Base-by-base conservation (phyloP, 1,140 invertebrate genomes). In the Listronotus oregonensis region DNA sequence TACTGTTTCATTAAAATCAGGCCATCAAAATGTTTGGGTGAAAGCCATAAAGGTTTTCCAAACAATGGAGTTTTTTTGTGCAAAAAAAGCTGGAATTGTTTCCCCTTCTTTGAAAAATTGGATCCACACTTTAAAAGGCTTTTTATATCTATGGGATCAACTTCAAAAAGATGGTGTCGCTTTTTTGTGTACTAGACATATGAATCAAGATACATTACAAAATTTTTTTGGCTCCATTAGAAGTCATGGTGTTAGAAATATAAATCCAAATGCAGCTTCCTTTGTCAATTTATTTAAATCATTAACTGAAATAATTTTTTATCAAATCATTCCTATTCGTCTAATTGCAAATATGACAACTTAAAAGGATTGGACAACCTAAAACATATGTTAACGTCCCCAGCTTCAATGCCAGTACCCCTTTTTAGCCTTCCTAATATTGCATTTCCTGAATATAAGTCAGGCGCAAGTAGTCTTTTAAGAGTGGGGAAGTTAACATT, bases 191-290 rank as follows among this genome's bases (percentile, higher is more conserved):
- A n/a, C 49, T 1, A 49, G 54, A 59, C 57, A 58, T 46, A 21
- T 68, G 4, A 68, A 68, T 46, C 61, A 68, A 43, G 66, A 68
- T 51, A 54, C 66, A 6, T 37, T 68, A 27, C 61, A 64, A 59
- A 68, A 68, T 42, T 64, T 64, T 52, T 68, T 68, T 59, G 61
- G 66, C 6, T 55, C 21, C 7, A 52, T 68, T 14, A 12, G 60
- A 37, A 64, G 54, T 18, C 61, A 64, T 37, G 66, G 60, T 7
- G 39, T 50, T 37, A 17, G 60, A 42, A 64, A 64, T 54, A 32
- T 58, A 12, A 68, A 68, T 46, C 66, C 66, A 15, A 40, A 40
- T 39, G 27, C 21, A 40, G 5, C 21, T 27, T 18, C 56, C 42
- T 66, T 66, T 46, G 44, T 51, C 10, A 61, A 44, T 31, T 54